Evolutionary conservation across 2,113 vertebrate genomes (phyloP).

Genomic region (Anseranas semipalmata): DNA sequence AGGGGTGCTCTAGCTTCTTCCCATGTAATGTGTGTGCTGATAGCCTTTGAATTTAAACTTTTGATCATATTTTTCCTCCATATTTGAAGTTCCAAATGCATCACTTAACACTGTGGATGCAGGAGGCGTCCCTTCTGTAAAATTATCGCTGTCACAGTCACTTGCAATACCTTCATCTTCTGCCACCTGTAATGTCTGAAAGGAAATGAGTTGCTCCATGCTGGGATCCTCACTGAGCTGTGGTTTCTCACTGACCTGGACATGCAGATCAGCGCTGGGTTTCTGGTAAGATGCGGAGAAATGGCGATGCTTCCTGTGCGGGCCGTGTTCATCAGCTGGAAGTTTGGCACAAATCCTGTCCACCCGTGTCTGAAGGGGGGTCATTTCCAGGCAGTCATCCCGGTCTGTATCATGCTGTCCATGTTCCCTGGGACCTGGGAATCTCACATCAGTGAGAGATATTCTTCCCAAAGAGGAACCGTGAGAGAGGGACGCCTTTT

Average conservation of each 20-base stretch:
- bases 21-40: neutral
- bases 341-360: neutral
- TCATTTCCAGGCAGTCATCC: neutral
- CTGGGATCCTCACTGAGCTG: neutral
- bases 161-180: conserved; percentile 40
- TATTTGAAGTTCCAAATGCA: neutral
- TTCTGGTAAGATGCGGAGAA: neutral
- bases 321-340: rapidly evolving
- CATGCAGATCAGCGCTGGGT: rapidly evolving
- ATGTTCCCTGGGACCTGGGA: neutral
- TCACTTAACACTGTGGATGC: neutral
- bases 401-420: neutral
- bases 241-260: rapidly evolving
- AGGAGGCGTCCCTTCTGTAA: neutral
- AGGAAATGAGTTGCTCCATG: neutral
- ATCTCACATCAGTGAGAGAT: neutral
- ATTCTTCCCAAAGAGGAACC: neutral
- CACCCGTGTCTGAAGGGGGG: neutral
- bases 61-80: neutral
- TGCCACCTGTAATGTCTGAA: conserved; percentile 12
- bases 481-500: neutral
- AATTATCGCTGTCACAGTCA: neutral
- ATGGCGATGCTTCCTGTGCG: neutral
- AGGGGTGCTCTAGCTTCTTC: neutral
- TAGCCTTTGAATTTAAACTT: neutral